Evolutionary conservation across 2,888 invertebrate species (phyloP), one percentile per base, ranked within the genome.

Genomic region (Drosophila niveifrons): DNA sequence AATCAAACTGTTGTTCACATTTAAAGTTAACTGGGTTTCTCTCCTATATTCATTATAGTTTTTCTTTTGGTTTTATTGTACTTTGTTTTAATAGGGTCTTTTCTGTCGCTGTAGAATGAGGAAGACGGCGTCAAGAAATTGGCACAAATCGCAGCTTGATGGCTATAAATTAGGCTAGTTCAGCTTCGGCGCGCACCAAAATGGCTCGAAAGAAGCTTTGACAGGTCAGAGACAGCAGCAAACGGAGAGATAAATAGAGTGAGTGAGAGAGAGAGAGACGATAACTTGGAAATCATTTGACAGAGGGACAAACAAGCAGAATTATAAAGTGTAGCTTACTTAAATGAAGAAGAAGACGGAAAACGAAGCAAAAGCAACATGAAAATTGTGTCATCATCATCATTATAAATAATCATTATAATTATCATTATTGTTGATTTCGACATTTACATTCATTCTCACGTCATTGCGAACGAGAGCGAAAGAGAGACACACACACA

Each of bases 101-200:
- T 13, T 39, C 44, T 39, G 6, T 17, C n/a, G 31, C 48, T 62
- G 61, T 43, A 41, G 41, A 43, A 39, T 46, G 34, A 31, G 55
- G 55, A 56, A 56, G 55, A 56, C 55, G 46, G 15, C 7, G 57
- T 47, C 57, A 50, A 44, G 65, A 81, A 80, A 81, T 81, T 75
- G 76, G 85, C 80, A 73, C 82, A 75, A 82, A 85, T 84, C 85
- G 64, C 85, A 66, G 79, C 79, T 70, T 84, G 82, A 75, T 75
- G 76, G 48, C 85, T 66, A 53, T 82, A 63, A 80, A 84, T 70
- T 78, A 48, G 80, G 67, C 82, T 71, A 75, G 36, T 52, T 50
- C 51, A 48, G 56, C 17, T 57, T 66, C 50, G 46, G 13, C 18
- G 58, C 64, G 55, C 63, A 48, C 23, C 8, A 36, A 69, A 68